phyloP scores from a whole-genome alignment of 53 echinoderm and acorn worm species.

The Actinopyga echinites region DNA sequence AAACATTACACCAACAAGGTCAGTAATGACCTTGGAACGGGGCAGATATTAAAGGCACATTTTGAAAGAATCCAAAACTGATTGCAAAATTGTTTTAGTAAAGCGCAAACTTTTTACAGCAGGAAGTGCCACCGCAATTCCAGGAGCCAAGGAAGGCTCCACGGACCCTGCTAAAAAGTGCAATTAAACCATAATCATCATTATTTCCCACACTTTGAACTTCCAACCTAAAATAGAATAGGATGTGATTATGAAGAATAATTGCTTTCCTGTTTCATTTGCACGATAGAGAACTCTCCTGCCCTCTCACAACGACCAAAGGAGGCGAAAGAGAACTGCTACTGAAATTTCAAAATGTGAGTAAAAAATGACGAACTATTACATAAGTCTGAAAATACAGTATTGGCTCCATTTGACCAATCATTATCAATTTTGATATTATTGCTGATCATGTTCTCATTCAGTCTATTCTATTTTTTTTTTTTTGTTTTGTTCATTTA shows the following conservation, averaged over 20 bases:
- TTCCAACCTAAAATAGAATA: constrained; percentile 13
- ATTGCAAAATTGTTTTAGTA: background rate
- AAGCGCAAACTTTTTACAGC: background rate
- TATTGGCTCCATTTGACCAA: no score
- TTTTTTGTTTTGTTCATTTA: no score
- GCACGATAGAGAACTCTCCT: background rate
- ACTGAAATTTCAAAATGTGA: no score
- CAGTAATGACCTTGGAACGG: background rate
- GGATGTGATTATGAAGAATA: constrained; percentile 37
- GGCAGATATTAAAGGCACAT: no score
- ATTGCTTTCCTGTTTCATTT: constrained; percentile 18
- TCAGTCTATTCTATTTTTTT: no score
- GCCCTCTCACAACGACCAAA: no score
- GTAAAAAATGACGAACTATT: no score
- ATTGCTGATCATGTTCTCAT: no score
- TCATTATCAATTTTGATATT: no score
- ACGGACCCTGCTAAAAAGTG: constrained; percentile 9
- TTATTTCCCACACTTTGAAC: constrained; percentile 32
- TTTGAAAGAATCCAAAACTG: background rate
- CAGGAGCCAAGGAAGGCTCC: constrained; percentile 20
- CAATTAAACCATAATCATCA: constrained; percentile 23
- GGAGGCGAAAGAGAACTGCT: no score
- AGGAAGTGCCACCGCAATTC: constrained; percentile 3
- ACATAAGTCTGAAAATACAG: no score
- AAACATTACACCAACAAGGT: no score